Base-by-base conservation (phyloP, 2,113 vertebrate genomes). In the Cyanoderma ruficeps region DNA sequence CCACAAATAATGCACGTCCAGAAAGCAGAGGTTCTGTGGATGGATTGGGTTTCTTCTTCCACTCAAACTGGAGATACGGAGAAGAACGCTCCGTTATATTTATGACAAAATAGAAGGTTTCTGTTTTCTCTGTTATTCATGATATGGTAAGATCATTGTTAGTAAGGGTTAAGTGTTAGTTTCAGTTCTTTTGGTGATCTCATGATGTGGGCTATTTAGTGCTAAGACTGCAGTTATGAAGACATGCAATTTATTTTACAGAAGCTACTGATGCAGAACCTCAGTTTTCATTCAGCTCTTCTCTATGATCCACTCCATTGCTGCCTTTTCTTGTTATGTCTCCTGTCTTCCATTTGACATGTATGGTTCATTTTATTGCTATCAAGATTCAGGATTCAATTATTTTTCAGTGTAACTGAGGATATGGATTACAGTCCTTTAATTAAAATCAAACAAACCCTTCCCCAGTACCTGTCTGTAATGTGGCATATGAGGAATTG, bases 401-500 rank as follows among this genome's bases (percentile, higher is more conserved):
- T 96, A 77, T 64, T 93, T 91, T 93, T 71, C 55, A 88, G 0
- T 67, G 42, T 56, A 89, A 81, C 50, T 52, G 52, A 94, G 72
- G 11, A 59, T 55, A 41, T 39, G 16, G 39, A 59, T 12, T 71
- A 60, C 21, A 55, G 52, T 81, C 21, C 61, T 80, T 82, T 87
- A 87, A 72, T 79, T 75, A 87, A 93, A 93, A 93, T 7, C 64
- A 92, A 90, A 70, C 37, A 72, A 90, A 70, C 63, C 30, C 14
- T 55, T 25, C 39, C 13, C 30, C 52, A 24, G n/a, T 82, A 59
- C 24, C 42, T 74, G 33, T 49, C 53, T 84, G 52, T 52, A 65
- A 53, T 44, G 52, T 55, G 76, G 39, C 46, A 35, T 17, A 23
- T 19, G 44, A 63, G 12, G 35, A 63, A 87, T 67, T 74, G 69